Conservation (phyloP, 2,888 invertebrate species). For the Agonum fuliginosum region DNA sequence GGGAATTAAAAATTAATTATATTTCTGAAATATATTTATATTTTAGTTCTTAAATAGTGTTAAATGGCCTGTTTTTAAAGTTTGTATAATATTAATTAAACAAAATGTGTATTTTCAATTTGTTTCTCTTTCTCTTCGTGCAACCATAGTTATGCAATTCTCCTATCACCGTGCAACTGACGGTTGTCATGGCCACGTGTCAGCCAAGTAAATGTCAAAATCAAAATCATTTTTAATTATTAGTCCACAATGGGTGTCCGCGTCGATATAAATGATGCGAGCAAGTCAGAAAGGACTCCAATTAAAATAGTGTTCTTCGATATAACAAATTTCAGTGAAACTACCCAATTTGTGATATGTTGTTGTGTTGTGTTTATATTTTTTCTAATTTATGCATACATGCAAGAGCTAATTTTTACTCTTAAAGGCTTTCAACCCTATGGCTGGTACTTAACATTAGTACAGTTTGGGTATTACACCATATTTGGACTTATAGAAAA, state of each 20-base stretch:
- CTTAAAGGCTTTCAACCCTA: slow-evolving; percentile 91
- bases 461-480: slow-evolving; percentile 93
- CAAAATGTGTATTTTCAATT: too few relatives aligned
- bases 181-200: slow-evolving; percentile 55
- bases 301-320: slow-evolving; percentile 85
- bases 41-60: too few relatives aligned
- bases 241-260: slow-evolving; percentile 48
- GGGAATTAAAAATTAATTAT: too few relatives aligned
- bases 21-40: too few relatives aligned
- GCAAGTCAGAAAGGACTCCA: slow-evolving; percentile 70
- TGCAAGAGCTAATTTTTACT: slow-evolving; percentile 93
- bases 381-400: slow-evolving; percentile 93
- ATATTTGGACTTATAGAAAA: slow-evolving; percentile 87
- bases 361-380: slow-evolving; percentile 89
- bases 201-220: slow-evolving; percentile 48
- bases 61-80: too few relatives aligned
- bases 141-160: slow-evolving; percentile 34
- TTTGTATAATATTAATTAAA: too few relatives aligned
- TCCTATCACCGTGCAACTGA: background rate
- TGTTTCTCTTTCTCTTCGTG: too few relatives aligned
- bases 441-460: slow-evolving; percentile 93
- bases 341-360: slow-evolving; percentile 85
- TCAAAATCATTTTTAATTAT: slow-evolving; percentile 26
- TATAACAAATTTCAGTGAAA: slow-evolving; percentile 79
- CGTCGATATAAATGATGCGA: slow-evolving; percentile 61